Evolutionary conservation across 2,113 vertebrate genomes (phyloP).

Genomic region (Rhadina sibilatrix): DNA sequence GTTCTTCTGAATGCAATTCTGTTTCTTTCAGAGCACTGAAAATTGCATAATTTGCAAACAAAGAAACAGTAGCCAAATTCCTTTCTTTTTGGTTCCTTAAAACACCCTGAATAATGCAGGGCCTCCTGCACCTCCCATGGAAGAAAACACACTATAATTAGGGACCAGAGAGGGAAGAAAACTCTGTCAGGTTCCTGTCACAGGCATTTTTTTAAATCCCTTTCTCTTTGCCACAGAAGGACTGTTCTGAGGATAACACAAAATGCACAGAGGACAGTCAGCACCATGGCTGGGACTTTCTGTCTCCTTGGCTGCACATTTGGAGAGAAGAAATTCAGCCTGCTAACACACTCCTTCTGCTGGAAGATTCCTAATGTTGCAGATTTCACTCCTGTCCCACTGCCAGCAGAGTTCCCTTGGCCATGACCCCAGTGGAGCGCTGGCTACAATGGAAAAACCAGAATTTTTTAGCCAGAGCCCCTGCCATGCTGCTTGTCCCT

Average conservation of each 20-base stretch:
- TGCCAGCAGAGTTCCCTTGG: background rate
- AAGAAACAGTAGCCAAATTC: background rate
- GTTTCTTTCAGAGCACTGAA: background rate
- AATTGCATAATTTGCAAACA: background rate
- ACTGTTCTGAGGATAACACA: background rate
- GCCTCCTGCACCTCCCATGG: background rate
- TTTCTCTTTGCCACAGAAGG: constrained; percentile 5
- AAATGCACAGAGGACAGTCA: background rate
- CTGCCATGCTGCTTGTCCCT: background rate
- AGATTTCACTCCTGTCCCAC: background rate
- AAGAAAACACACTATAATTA: background rate
- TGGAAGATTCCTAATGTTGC: background rate
- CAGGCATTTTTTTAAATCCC: background rate
- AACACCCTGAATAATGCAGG: constrained; percentile 22
- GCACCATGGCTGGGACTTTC: background rate
- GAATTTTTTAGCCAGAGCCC: background rate
- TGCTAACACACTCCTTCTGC: background rate
- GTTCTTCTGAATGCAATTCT: background rate
- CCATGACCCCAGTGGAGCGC: background rate
- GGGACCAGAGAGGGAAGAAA: background rate
- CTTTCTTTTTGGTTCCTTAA: background rate
- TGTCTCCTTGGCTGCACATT: background rate
- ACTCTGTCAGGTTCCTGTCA: constrained; percentile 37
- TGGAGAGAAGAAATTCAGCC: background rate
- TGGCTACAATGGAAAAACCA: background rate